phyloP scores from a whole-genome alignment of 2,888 invertebrate genomes.

The Neria commutata region DNA sequence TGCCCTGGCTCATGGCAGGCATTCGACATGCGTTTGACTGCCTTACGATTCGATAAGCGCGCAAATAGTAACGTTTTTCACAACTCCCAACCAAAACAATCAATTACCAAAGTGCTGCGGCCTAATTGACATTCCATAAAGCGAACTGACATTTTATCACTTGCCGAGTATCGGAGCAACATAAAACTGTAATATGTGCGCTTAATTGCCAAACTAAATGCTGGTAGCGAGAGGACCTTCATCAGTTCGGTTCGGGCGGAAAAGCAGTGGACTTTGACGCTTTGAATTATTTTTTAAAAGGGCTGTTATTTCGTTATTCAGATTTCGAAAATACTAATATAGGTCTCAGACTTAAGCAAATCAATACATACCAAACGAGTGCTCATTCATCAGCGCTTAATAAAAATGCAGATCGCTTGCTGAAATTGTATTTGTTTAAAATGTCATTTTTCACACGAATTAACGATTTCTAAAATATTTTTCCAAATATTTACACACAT shows the following conservation, averaged over 20 bases:
- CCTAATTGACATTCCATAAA: not conserved
- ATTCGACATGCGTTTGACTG: not conserved
- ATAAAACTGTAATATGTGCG: too few relatives aligned
- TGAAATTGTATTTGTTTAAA: slow-evolving; percentile 30
- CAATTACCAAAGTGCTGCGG: not conserved
- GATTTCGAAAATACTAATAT: too few relatives aligned
- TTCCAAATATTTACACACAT: slow-evolving; percentile 33
- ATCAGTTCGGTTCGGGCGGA: too few relatives aligned
- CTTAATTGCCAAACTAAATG: too few relatives aligned
- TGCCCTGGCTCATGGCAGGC: not conserved
- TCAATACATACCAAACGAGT: too few relatives aligned
- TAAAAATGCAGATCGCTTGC: not conserved
- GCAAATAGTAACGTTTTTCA: not conserved
- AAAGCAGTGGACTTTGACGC: too few relatives aligned
- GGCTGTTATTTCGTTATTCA: too few relatives aligned
- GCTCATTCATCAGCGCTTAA: not conserved
- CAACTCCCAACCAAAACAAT: not conserved
- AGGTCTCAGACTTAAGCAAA: too few relatives aligned
- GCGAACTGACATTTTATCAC: too few relatives aligned
- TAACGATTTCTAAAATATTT: slow-evolving; percentile 31
- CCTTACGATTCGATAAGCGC: not conserved
- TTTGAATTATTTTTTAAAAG: too few relatives aligned
- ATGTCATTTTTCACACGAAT: slow-evolving; percentile 36
- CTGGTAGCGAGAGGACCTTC: too few relatives aligned
- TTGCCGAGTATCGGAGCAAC: too few relatives aligned